phyloP scores from a whole-genome alignment of 2,113 vertebrate species.

The Catharus minimus region DNA sequence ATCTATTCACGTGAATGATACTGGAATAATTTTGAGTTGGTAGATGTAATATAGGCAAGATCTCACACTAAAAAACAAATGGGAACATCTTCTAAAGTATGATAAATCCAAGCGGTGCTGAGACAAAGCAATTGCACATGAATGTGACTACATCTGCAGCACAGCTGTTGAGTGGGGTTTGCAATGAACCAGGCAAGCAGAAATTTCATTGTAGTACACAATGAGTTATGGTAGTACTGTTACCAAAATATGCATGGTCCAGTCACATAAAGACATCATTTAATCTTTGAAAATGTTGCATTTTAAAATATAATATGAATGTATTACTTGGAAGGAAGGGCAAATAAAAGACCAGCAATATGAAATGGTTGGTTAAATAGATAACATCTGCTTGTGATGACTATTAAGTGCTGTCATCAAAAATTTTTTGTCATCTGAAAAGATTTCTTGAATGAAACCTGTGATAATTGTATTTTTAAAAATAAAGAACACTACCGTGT shows the following conservation, averaged over 20 bases:
- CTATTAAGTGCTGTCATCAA: neutral
- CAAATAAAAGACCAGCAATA: neutral
- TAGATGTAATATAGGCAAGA: neutral
- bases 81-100: neutral
- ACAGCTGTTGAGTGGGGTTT: neutral
- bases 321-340: neutral
- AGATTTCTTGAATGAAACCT: neutral
- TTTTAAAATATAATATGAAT: neutral
- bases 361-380: neutral
- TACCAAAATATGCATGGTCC: neutral
- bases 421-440: neutral
- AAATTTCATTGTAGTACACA: neutral
- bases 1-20: neutral
- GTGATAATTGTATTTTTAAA: neutral
- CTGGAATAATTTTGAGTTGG: neutral
- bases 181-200: neutral
- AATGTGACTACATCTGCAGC: neutral
- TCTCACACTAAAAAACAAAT: neutral
- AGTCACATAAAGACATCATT: neutral
- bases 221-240: neutral
- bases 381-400: neutral
- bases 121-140: neutral
- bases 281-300: neutral
- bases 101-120: neutral
- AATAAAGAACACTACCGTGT: neutral